Conservation (phyloP, 2,888 invertebrate species). For the Cremastinae sp. region DNA sequence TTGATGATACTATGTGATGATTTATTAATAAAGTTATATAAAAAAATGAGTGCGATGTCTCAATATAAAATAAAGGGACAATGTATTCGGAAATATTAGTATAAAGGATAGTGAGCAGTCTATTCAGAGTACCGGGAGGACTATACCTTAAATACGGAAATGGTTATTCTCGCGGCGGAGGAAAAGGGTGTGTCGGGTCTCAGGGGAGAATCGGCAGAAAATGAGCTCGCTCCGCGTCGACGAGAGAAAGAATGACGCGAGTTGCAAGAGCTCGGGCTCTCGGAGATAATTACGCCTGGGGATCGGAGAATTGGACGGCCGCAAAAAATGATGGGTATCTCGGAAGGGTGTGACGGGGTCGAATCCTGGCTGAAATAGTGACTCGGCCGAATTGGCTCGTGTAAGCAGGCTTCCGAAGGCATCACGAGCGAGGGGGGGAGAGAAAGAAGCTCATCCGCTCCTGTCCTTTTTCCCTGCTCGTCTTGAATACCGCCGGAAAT, state of each 20-base stretch:
- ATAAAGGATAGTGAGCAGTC: too few species aligned
- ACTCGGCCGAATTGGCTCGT: neutral
- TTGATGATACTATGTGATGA: too few species aligned
- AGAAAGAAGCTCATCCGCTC: neutral
- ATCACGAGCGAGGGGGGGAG: constrained; percentile 6
- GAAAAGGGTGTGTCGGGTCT: constrained; percentile 12
- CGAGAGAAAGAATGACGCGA: constrained; percentile 20
- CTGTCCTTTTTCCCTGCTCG: constrained; percentile 21
- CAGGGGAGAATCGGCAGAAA: constrained; percentile 46
- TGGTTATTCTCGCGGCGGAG: neutral
- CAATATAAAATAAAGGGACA: too few species aligned
- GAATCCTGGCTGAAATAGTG: neutral
- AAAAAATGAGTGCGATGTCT: too few species aligned
- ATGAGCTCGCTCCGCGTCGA: constrained; percentile 52
- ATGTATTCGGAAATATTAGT: too few species aligned
- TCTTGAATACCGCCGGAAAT: constrained; percentile 59
- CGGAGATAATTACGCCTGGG: constrained; percentile 43
- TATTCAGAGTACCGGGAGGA: neutral
- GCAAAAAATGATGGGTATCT: constrained; percentile 23
- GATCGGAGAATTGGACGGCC: constrained; percentile 30
- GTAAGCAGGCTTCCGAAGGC: neutral
- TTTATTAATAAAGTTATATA: too few species aligned
- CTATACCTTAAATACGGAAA: neutral
- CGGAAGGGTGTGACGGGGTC: neutral
- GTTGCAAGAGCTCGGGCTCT: neutral